Percentiles rank a stretch among this genome's conserved stretches.
Evolutionary conservation across 2,797 vertebrate species (phyloP).

Genomic region (Prunella strophiata): DNA sequence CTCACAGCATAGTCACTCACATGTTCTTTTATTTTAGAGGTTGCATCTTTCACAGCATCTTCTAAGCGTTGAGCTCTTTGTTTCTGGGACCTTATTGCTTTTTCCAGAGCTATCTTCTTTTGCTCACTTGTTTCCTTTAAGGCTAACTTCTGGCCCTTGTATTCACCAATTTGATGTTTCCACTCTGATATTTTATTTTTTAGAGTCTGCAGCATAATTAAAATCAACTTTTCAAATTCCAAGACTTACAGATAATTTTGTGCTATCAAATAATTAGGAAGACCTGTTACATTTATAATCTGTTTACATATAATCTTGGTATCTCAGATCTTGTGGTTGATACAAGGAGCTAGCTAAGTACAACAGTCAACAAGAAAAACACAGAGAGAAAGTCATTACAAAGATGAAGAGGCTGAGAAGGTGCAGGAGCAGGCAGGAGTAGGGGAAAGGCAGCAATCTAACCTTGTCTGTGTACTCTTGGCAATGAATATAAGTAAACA

Average conservation of each 20-base stretch:
- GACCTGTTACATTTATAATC: background rate
- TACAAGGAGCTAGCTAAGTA: background rate
- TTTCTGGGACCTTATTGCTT: constrained; percentile 82
- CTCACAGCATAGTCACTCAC: constrained; percentile 58
- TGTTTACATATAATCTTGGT: background rate
- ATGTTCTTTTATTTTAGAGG: constrained; percentile 79
- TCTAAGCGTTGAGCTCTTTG: constrained; percentile 80
- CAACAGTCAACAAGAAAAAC: background rate
- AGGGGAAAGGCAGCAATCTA: background rate
- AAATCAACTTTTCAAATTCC: background rate
- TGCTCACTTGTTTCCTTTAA: constrained; percentile 73
- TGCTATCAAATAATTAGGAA: background rate
- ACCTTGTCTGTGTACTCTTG: background rate
- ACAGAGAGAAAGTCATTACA: background rate
- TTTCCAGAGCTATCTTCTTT: constrained; percentile 82
- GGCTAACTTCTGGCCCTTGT: constrained; percentile 70
- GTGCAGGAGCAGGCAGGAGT: background rate
- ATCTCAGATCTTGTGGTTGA: background rate
- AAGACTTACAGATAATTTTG: background rate
- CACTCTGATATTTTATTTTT: constrained; percentile 81
- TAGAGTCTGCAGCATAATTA: constrained; percentile 76
- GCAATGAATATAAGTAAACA: background rate
- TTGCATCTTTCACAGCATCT: constrained; percentile 78
- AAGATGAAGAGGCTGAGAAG: background rate
- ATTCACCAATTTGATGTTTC: constrained; percentile 76